Percentiles rank a stretch among this genome's conserved stretches.
Conservation (phyloP, 2,888 invertebrate species). For the Philhelius pedissequus region DNA sequence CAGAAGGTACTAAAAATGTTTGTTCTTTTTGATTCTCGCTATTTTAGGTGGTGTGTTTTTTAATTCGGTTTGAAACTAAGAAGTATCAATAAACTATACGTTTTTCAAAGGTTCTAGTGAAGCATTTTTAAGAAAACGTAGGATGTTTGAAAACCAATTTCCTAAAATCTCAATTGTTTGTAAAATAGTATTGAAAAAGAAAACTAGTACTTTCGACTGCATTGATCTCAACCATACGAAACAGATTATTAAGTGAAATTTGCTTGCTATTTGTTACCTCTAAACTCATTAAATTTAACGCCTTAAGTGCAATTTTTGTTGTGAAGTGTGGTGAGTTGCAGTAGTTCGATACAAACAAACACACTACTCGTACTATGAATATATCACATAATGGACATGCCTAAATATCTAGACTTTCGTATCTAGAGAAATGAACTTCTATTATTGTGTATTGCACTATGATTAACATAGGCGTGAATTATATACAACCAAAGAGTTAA, state of each 20-base stretch:
- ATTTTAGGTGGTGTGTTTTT: too few species aligned
- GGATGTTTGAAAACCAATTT: too few species aligned
- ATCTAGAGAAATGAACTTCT: constrained; percentile 9
- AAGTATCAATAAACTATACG: too few species aligned
- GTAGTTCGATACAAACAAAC: background rate
- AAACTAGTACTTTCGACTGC: background rate
- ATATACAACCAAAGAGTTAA: background rate
- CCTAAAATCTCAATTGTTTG: too few species aligned
- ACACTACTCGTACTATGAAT: background rate
- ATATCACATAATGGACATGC: background rate
- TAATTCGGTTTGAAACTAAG: too few species aligned
- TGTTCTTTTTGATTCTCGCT: too few species aligned
- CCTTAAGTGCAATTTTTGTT: constrained; percentile 14
- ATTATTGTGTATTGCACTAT: constrained; percentile 34
- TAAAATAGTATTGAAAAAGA: background rate
- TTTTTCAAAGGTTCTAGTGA: too few species aligned
- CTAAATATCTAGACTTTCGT: background rate
- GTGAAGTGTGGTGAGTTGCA: background rate
- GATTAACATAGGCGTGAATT: constrained; percentile 36
- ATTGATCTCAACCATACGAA: constrained; percentile 22
- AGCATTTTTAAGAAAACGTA: too few species aligned
- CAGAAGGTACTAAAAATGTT: too few species aligned
- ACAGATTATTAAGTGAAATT: constrained; percentile 40
- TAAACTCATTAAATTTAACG: constrained; percentile 11
- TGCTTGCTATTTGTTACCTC: background rate